These are phyloP conservation scores for Lytechinus pictus DNA, from an alignment of 35 echinoderm and acorn worm species.

Conservation along the genomic window DNA sequence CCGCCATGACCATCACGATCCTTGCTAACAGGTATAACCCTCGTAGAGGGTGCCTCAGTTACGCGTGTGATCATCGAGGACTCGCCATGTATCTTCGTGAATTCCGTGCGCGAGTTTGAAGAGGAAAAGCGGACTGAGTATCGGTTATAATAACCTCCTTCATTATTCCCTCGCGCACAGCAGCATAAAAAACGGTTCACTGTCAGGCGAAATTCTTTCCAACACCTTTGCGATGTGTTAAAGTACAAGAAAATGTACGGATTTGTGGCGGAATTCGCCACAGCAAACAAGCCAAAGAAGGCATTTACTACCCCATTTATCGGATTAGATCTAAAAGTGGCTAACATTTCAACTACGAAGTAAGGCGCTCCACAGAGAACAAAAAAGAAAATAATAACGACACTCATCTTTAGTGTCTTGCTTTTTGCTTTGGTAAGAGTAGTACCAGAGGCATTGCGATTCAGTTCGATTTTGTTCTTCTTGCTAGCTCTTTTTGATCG, in stretches of 20 bases:
- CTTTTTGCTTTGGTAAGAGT: slow-evolving; percentile 87
- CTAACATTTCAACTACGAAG: slow-evolving; percentile 77
- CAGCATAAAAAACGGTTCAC: slow-evolving; percentile 65
- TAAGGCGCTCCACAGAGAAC: slow-evolving; percentile 83
- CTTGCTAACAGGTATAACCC: slow-evolving; percentile 2
- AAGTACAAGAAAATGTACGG: slow-evolving; percentile 91
- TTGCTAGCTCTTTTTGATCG: slow-evolving; percentile 56
- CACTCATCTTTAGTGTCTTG: slow-evolving; percentile 90
- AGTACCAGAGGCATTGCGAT: slow-evolving; percentile 57
- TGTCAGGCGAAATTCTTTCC: slow-evolving; percentile 69
- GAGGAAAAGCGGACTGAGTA: slow-evolving; percentile 90
- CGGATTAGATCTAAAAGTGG: not conserved
- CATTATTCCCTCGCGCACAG: slow-evolving; percentile 55
- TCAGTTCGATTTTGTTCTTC: slow-evolving; percentile 68
- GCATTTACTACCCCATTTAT: slow-evolving; percentile 48
- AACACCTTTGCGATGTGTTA: slow-evolving; percentile 75
- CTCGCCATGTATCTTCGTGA: slow-evolving; percentile 37
- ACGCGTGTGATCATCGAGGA: slow-evolving; percentile 44
- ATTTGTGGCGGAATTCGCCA: slow-evolving; percentile 82
- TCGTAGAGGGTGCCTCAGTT: not conserved
- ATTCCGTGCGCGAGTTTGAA: slow-evolving; percentile 81
- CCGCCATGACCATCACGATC: slow-evolving; percentile 12
- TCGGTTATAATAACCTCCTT: slow-evolving; percentile 54
- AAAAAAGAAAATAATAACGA: slow-evolving; percentile 91
- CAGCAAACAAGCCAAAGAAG: slow-evolving; percentile 76